Evolutionary conservation across 2,113 vertebrate species (phyloP).

Genomic region (Lampris megalopsis): DNA sequence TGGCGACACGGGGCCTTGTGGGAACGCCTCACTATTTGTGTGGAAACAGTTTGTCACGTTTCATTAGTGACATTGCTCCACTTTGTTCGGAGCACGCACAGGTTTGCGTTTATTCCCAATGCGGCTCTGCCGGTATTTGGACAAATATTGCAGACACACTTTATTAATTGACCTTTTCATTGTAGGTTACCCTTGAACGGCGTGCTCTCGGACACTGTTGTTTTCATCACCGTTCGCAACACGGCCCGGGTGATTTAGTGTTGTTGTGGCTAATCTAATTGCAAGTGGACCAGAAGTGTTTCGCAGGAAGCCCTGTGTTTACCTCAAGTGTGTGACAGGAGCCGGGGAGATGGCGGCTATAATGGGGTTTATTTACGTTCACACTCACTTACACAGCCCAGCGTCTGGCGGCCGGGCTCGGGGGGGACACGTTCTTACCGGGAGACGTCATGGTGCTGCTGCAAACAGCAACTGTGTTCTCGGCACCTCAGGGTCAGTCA

Average conservation of each 20-base stretch:
- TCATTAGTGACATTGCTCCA: conserved; percentile 69
- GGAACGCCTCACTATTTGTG: conserved; percentile 74
- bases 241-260: conserved; percentile 81
- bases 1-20: conserved; percentile 7
- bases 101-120: conserved; percentile 51
- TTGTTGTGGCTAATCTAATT: conserved; percentile 84
- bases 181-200: conserved; percentile 35
- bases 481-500: conserved; percentile 52
- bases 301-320: conserved; percentile 96
- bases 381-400: conserved; percentile 90
- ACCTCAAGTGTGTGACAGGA: conserved; percentile 91
- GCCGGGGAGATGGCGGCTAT: conserved; percentile 90
- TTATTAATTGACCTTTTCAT: conserved; percentile 65
- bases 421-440: conserved; percentile 89
- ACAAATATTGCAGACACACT: conserved; percentile 59
- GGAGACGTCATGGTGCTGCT: conserved; percentile 83
- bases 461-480: conserved; percentile 71
- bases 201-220: conserved; percentile 68
- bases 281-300: conserved; percentile 85
- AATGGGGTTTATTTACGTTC: conserved; percentile 97
- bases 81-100: conserved; percentile 51
- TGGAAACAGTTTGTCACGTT: conserved; percentile 81
- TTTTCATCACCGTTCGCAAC: conserved; percentile 82
- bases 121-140: conserved; percentile 48
- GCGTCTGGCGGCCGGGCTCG: conserved; percentile 90